Evolutionary conservation across 2,888 invertebrate genomes (phyloP), one percentile per base, ranked within the genome.

Genomic region (Ornithoptera priamus): DNA sequence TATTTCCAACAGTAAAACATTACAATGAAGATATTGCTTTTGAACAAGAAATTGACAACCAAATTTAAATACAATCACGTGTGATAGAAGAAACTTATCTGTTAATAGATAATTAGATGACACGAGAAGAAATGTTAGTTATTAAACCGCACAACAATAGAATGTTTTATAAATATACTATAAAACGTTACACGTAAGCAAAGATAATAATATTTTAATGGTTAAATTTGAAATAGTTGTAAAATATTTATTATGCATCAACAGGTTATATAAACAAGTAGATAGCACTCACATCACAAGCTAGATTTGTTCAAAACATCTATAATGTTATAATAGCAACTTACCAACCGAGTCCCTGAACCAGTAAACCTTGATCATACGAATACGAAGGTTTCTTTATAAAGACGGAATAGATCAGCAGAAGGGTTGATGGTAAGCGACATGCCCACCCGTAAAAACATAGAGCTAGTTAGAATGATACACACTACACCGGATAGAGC

Each of bases 181-280:
- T 75, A 73, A 73, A 77, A 77, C 72, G 76, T 84, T 81, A 88
- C 82, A 86, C 76, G 74, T 80, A 90, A 88, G 89, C 87, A 84
- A 88, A 85, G 79, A 86, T 81, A 81, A 85, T 85, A 81, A 86
- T 78, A 85, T 81, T 85, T 18, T 4, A n/a, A n/a, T 17, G 72
- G 70, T 75, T 76, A 75, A 75, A 77, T 78, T 71, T 75, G 77
- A 78, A 77, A 77, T 75, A 78, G 75, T 85, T 77, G 73, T 81
- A 80, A 77, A 83, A 78, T 76, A 84, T 85, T 85, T 90, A 91
- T 91, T 90, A 90, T 91, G 90, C 91, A 81, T 90, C 86, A 90
- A 92, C 89, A 90, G 85, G 86, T 83, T 84, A 83, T 79, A 83
- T 76, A 73, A 78, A 78, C 72, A 78, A 75, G 76, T 75, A 75